Percentiles rank a stretch among this genome's conserved stretches.
phyloP scores from a whole-genome alignment of 2,797 vertebrate genomes.

The Coreius guichenoti region DNA sequence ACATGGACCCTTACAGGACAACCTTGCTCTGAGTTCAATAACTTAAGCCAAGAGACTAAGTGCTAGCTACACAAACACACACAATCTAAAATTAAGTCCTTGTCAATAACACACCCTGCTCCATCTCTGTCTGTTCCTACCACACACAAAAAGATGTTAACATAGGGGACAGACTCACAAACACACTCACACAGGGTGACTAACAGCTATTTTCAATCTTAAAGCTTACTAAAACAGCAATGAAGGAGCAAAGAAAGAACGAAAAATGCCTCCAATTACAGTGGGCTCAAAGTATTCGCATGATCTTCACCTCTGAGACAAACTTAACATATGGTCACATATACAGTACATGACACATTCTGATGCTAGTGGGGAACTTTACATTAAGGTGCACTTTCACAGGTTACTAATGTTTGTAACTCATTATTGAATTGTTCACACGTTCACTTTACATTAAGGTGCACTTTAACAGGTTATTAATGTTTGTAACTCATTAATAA shows the following conservation, averaged over 20 bases:
- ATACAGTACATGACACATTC: neutral
- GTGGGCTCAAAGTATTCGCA: conserved; percentile 19
- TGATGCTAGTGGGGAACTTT: conserved; percentile 26
- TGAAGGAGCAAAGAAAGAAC: conserved; percentile 41
- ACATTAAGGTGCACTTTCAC: no score
- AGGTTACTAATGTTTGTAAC: no score
- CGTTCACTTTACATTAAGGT: no score
- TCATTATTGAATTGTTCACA: no score
- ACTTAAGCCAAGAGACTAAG: neutral
- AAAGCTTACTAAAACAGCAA: conserved; percentile 22
- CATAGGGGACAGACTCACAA: conserved; percentile 16
- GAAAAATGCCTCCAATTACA: conserved; percentile 53
- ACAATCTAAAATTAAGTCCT: conserved; percentile 17
- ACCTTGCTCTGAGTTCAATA: conserved; percentile 40
- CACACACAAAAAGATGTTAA: neutral
- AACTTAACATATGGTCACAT: conserved; percentile 34
- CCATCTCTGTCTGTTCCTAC: neutral
- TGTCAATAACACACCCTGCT: neutral
- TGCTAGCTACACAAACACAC: conserved; percentile 39
- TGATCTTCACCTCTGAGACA: conserved; percentile 24
- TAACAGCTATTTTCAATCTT: conserved; percentile 42
- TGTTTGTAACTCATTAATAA: no score
- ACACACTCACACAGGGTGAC: conserved; percentile 16
- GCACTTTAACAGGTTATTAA: no score
- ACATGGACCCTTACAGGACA: conserved; percentile 37